These are phyloP conservation scores for Discoglossus pictus DNA, from an alignment of 2,797 vertebrate genomes.

Conservation along the genomic window DNA sequence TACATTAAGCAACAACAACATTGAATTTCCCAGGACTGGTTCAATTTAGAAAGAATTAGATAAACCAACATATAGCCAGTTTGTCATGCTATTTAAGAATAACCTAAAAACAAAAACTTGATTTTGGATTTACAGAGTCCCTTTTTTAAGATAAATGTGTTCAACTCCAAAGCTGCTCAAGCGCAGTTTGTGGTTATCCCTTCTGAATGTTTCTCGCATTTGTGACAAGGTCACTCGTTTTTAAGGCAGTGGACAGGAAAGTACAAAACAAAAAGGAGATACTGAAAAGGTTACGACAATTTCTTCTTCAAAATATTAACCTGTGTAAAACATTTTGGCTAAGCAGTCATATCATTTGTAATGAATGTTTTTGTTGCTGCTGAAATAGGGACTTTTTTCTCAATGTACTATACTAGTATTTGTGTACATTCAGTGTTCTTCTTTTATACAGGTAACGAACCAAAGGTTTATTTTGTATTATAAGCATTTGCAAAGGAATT, in stretches of 20 bases:
- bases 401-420: too few relatives aligned
- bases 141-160: slow-evolving; percentile 31
- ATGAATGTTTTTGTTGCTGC: neutral
- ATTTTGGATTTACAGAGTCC: too few relatives aligned
- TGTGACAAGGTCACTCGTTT: slow-evolving; percentile 38
- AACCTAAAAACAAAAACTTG: too few relatives aligned
- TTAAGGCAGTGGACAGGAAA: neutral
- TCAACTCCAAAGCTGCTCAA: neutral
- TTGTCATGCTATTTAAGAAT: too few relatives aligned
- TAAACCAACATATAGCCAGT: too few relatives aligned
- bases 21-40: too few relatives aligned
- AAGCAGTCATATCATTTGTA: too few relatives aligned
- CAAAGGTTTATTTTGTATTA: slow-evolving; percentile 61
- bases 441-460: slow-evolving; percentile 62
- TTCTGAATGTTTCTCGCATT: neutral
- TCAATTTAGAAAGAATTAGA: too few relatives aligned
- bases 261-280: neutral
- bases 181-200: neutral
- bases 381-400: too few relatives aligned
- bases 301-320: too few relatives aligned
- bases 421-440: slow-evolving; percentile 21
- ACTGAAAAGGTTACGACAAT: slow-evolving; percentile 2
- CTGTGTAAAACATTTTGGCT: too few relatives aligned
- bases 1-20: too few relatives aligned
- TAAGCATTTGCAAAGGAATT: slow-evolving; percentile 66